A percentile compares a stretch with the other conserved stretches of the same genome.
phyloP scores from a whole-genome alignment of 2,113 vertebrate genomes.

The Amia ocellicauda region DNA sequence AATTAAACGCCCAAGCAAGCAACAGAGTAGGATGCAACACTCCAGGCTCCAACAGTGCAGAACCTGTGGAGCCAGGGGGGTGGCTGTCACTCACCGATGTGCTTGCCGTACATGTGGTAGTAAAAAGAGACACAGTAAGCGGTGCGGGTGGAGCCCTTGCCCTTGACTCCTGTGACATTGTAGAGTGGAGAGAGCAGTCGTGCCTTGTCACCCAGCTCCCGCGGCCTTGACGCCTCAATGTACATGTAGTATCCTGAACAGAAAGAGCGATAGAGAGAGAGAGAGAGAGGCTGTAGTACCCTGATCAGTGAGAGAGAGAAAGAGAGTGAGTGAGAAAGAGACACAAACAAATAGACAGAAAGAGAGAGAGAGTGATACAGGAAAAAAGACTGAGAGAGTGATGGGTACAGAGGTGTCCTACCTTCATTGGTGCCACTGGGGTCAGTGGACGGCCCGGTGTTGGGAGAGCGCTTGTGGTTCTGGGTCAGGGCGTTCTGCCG shows the following conservation, averaged over 20 bases:
- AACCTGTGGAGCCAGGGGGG: too few species aligned
- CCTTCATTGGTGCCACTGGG: slow-evolving; percentile 88
- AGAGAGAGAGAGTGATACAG: too few species aligned
- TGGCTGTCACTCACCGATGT: slow-evolving; percentile 87
- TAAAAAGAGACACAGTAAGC: slow-evolving; percentile 95
- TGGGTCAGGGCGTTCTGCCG: slow-evolving; percentile 88
- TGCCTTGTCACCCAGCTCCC: slow-evolving; percentile 82
- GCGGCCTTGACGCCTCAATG: slow-evolving; percentile 87
- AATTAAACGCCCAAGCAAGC: too few species aligned
- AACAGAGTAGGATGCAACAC: too few species aligned
- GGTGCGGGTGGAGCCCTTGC: slow-evolving; percentile 72
- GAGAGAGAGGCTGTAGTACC: slow-evolving; percentile 19
- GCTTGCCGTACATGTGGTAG: slow-evolving; percentile 97
- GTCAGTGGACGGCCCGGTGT: slow-evolving; percentile 88
- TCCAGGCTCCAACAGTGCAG: too few species aligned
- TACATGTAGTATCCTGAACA: slow-evolving; percentile 98
- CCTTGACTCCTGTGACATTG: slow-evolving; percentile 74
- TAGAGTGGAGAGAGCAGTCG: slow-evolving; percentile 90
- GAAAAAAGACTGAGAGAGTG: neutral
- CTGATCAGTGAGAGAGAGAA: fast-evolving
- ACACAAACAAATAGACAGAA: too few species aligned
- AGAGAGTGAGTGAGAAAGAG: too few species aligned
- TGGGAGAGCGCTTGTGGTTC: slow-evolving; percentile 88
- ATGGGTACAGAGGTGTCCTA: slow-evolving; percentile 42
- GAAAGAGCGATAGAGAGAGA: slow-evolving; percentile 1